These are phyloP conservation scores for Eumerus sabulonum DNA, from an alignment of 2,888 invertebrate genomes.

Conservation along the genomic window DNA sequence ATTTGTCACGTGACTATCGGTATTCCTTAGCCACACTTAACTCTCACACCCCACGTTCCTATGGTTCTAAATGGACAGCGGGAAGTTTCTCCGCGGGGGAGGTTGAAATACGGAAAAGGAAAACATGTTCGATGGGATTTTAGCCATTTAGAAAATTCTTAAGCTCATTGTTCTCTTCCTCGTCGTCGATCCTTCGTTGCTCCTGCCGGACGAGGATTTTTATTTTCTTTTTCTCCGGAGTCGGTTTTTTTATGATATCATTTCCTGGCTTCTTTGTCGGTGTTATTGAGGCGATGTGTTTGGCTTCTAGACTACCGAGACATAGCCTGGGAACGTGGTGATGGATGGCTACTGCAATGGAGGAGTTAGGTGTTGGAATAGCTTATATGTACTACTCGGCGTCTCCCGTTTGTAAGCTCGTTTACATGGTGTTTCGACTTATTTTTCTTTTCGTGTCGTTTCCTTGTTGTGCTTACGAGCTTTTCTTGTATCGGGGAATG, in stretches of 20 bases:
- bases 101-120: not conserved
- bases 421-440: constrained; percentile 34
- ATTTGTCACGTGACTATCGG: constrained; percentile 28
- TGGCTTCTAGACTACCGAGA: constrained; percentile 1
- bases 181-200: not conserved
- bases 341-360: constrained; percentile 27
- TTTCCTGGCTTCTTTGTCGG: constrained; percentile 40
- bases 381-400: constrained; percentile 45
- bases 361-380: too few relatives aligned
- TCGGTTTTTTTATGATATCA: not conserved
- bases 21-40: constrained; percentile 1
- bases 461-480: not conserved
- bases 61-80: not conserved
- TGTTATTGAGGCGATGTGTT: constrained; percentile 17
- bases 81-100: not conserved
- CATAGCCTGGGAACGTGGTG: not conserved
- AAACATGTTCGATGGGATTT: constrained; percentile 19
- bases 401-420: constrained; percentile 29
- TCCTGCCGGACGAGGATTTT: not conserved
- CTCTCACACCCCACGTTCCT: not conserved
- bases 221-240: constrained; percentile 21
- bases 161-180: constrained; percentile 4
- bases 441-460: not conserved
- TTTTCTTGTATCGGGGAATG: not conserved
- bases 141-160: constrained; percentile 42